Percentiles rank a stretch among this genome's conserved stretches.
Evolutionary conservation across 2,888 invertebrate species (phyloP).

Genomic region (Dascillus cervinus): DNA sequence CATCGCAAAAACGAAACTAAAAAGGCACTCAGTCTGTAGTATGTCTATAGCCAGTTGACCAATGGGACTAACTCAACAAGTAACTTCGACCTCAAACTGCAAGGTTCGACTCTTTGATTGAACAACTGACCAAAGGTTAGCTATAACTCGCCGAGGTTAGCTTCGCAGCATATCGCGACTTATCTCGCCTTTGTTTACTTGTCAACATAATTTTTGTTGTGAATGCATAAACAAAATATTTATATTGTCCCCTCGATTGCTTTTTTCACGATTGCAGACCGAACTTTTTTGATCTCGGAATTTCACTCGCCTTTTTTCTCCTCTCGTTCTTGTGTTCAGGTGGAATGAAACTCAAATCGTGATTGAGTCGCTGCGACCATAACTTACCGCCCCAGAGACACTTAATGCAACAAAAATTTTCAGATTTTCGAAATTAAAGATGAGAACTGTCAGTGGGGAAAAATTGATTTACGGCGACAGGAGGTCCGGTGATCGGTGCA

Average conservation of each 20-base stretch:
- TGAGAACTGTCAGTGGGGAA: background rate
- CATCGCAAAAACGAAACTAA: constrained; percentile 35
- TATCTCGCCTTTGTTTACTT: constrained; percentile 46
- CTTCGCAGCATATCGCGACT: constrained; percentile 42
- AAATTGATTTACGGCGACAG: no score
- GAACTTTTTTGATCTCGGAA: constrained; percentile 37
- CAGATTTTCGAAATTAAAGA: background rate
- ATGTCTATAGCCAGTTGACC: constrained; percentile 39
- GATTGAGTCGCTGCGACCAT: constrained; percentile 42
- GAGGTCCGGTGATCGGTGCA: no score
- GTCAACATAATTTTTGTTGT: constrained; percentile 46
- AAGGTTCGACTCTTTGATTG: constrained; percentile 22
- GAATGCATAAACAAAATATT: constrained; percentile 47
- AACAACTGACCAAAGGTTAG: constrained; percentile 38
- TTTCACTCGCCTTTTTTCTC: no score
- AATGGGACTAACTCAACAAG: constrained; percentile 15
- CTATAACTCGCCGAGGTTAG: constrained; percentile 42
- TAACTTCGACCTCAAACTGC: constrained; percentile 6
- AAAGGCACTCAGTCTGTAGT: constrained; percentile 41
- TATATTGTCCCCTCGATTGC: constrained; percentile 44
- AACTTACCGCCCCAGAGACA: constrained; percentile 17
- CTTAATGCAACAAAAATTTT: background rate
- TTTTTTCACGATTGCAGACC: constrained; percentile 34
- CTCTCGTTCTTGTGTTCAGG: constrained; percentile 28
- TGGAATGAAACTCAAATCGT: constrained; percentile 39